Conservation (phyloP, 1,140 invertebrate genomes). For the Tetraneura akinire region DNA sequence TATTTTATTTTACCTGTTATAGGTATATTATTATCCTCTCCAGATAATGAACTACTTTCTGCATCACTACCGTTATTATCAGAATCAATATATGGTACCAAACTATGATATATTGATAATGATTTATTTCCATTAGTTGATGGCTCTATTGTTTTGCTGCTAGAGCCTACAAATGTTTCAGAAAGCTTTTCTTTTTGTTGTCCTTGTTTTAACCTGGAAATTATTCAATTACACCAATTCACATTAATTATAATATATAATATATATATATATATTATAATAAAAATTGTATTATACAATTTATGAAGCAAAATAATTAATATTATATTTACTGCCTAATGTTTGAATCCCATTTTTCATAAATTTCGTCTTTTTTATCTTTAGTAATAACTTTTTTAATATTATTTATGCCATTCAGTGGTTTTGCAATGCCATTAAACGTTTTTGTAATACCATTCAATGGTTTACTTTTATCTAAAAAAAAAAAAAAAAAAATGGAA, state of each 20-base stretch:
- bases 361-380: constrained; percentile 28
- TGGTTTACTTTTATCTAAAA: constrained; percentile 25
- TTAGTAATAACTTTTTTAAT: constrained; percentile 31
- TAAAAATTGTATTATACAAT: neutral
- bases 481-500: neutral
- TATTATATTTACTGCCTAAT: constrained; percentile 15
- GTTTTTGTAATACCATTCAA: constrained; percentile 26
- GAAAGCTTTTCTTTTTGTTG: constrained; percentile 16
- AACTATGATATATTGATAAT: constrained; percentile 15
- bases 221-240: neutral
- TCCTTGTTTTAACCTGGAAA: constrained; percentile 34
- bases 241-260: neutral
- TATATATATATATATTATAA: no score
- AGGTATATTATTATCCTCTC: neutral
- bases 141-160: constrained; percentile 18
- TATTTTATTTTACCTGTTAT: neutral
- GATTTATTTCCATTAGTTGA: neutral
- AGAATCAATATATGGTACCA: constrained; percentile 51
- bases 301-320: neutral
- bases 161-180: neutral
- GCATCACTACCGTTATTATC: constrained; percentile 47
- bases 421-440: constrained; percentile 23
- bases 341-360: constrained; percentile 46
- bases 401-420: constrained; percentile 26
- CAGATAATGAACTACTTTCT: constrained; percentile 44